Evolutionary conservation across 1,140 invertebrate species (phyloP), one percentile per base, ranked within the genome.

Genomic region (Mercenaria mercenaria): DNA sequence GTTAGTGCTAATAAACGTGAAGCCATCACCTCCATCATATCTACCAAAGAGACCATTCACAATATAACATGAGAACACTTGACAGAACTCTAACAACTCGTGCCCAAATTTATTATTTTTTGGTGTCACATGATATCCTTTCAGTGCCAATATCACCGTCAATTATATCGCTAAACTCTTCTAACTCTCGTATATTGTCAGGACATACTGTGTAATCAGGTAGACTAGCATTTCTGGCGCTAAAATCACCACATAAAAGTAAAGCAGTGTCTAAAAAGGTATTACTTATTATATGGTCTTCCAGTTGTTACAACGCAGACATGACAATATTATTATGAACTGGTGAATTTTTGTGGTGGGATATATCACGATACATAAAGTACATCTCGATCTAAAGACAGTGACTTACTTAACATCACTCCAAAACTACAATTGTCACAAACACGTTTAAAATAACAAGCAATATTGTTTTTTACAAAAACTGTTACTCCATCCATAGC

Each of bases 191-290:
- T 6, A 79, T 79, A 32, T 43, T 79, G 23, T 47, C 29, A 4
- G 23, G 23, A 37, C 77, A 10, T 52, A 50, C 77, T 32, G 47
- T 80, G n/a, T 10, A 80, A 15, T 80, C 77, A 80, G 77, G 6
- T 29, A 29, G 23, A 59, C 13, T 59, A 80, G n/a, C 20, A 80
- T 43, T 80, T 26, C 77, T 26, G 4, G 77, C 41, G 56, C 56
- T 80, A 52, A 80, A 59, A 80, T 80, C 77, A 39, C 77, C 77
- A 80, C 47, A 26, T n/a, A n/a, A n/a, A n/a, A n/a, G n/a, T n/a
- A n/a, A n/a, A n/a, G n/a, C n/a, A n/a, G n/a, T n/a, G n/a, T n/a
- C n/a, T n/a, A n/a, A n/a, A n/a, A n/a, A n/a, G n/a, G n/a, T n/a
- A n/a, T n/a, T n/a, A n/a, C n/a, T n/a, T n/a, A n/a, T n/a, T n/a